Evolutionary conservation across 2,797 vertebrate species (phyloP).

Genomic region (Eulemur coronatus): DNA sequence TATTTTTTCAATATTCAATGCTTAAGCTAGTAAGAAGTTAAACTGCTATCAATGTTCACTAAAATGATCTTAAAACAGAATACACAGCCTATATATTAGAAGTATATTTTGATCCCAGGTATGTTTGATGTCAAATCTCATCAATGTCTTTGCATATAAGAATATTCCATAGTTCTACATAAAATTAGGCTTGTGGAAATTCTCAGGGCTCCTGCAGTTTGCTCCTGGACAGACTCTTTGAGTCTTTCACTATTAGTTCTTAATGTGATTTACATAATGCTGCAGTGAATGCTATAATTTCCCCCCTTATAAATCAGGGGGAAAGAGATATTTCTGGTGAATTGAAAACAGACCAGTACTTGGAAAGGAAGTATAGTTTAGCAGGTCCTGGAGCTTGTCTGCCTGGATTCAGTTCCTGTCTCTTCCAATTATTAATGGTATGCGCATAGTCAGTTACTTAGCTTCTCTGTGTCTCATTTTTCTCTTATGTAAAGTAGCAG

Average conservation of each 20-base stretch:
- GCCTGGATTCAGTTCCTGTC: not conserved
- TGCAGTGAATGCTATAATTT: not conserved
- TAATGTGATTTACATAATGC: not conserved
- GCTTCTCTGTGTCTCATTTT: not conserved
- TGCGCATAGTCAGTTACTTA: not conserved
- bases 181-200: not conserved
- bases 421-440: not conserved
- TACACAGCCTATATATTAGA: too few relatives aligned
- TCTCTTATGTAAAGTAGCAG: not conserved
- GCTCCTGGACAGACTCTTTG: not conserved
- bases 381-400: not conserved
- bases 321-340: not conserved
- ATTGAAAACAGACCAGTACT: not conserved
- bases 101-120: not conserved
- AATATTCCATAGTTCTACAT: not conserved
- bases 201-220: not conserved
- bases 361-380: not conserved
- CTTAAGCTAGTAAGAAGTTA: not conserved
- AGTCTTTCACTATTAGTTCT: not conserved
- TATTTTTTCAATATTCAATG: not conserved
- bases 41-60: not conserved
- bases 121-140: not conserved
- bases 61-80: not conserved
- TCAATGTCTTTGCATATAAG: not conserved
- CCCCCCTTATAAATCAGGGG: not conserved